Percentiles rank a stretch among this genome's conserved stretches.
phyloP scores from a whole-genome alignment of 2,797 vertebrate species.

The Craterocephalus amniculus region DNA sequence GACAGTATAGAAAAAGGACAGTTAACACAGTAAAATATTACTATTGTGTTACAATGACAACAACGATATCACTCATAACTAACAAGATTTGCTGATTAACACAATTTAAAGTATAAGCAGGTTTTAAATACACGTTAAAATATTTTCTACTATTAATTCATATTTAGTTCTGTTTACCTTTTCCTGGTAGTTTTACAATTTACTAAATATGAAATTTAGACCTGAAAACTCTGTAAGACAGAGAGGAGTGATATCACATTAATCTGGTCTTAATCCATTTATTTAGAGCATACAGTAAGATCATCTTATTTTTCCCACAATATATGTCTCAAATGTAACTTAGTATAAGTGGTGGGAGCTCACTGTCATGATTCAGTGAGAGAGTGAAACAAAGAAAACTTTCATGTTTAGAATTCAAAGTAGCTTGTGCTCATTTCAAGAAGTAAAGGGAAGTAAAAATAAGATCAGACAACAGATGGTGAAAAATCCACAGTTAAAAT shows the following conservation, averaged over 20 bases:
- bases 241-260: slow-evolving; percentile 1
- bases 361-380: slow-evolving; percentile 17
- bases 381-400: background rate
- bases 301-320: background rate
- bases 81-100: background rate
- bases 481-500: slow-evolving; percentile 29
- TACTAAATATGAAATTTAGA: background rate
- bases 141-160: background rate
- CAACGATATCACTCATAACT: too few relatives aligned
- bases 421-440: background rate
- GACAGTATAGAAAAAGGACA: too few relatives aligned
- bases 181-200: slow-evolving; percentile 2
- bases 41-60: too few relatives aligned
- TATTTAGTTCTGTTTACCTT: background rate
- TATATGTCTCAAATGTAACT: slow-evolving; percentile 35
- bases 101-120: background rate
- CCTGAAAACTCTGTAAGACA: background rate
- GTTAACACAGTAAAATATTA: too few relatives aligned
- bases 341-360: slow-evolving; percentile 13
- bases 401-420: too few relatives aligned
- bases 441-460: slow-evolving; percentile 14
- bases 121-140: background rate
- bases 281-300: slow-evolving; percentile 4
- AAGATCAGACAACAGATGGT: slow-evolving; percentile 17
- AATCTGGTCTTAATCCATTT: slow-evolving; percentile 14